A percentile compares a stretch with the other conserved stretches of the same genome.
phyloP scores from a whole-genome alignment of 1,140 invertebrate genomes.

The Pachypsylla venusta region DNA sequence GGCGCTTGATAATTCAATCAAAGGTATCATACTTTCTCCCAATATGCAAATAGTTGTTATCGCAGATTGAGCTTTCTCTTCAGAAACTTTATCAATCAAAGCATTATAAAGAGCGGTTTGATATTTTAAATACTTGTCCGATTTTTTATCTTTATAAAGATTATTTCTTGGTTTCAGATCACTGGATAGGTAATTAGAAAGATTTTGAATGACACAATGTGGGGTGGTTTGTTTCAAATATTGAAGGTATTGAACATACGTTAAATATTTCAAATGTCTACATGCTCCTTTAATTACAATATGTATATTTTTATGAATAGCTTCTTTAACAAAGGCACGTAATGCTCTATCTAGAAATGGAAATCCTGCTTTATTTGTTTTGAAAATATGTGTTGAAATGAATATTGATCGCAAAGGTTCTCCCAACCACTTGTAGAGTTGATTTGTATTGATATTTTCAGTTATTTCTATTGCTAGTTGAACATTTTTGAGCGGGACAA shows the following conservation, averaged over 20 bases:
- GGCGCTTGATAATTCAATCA: conserved; percentile 69
- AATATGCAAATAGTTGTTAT: conserved; percentile 69
- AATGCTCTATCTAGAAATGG: conserved; percentile 73
- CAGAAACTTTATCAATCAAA: conserved; percentile 37
- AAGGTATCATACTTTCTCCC: conserved; percentile 87
- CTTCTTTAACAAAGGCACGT: conserved; percentile 54
- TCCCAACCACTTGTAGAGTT: conserved; percentile 73
- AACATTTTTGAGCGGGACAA: conserved; percentile 55
- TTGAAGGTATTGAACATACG: conserved; percentile 11
- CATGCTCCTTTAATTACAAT: conserved; percentile 61
- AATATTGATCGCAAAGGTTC: conserved; percentile 78
- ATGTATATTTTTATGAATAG: conserved; percentile 50
- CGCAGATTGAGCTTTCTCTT: conserved; percentile 12
- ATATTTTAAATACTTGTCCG: conserved; percentile 89
- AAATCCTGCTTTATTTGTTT: conserved; percentile 66
- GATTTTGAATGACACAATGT: conserved; percentile 55
- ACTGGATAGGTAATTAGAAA: conserved; percentile 83
- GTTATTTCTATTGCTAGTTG: conserved; percentile 50
- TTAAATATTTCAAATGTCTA: conserved; percentile 35
- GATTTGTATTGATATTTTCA: conserved; percentile 42
- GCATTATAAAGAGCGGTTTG: conserved; percentile 67
- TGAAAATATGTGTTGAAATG: conserved; percentile 64
- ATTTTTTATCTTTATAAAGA: conserved; percentile 97
- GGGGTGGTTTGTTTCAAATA: conserved; percentile 10
- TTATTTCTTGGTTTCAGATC: conserved; percentile 93